Conservation (phyloP, 2,888 invertebrate species). For the Callinectes sapidus region DNA sequence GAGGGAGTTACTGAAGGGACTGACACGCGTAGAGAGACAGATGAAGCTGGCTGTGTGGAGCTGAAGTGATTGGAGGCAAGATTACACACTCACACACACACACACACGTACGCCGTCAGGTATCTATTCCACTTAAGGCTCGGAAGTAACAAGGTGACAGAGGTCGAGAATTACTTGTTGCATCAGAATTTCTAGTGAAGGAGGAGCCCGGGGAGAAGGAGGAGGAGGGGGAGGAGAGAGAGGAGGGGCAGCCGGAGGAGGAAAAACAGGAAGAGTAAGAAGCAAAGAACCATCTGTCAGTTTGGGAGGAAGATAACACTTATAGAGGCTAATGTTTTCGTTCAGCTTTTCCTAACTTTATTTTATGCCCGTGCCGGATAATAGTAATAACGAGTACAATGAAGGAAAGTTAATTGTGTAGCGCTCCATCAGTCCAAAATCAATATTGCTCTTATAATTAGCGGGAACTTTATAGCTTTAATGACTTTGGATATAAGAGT, state of each 20-base stretch:
- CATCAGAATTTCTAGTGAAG: neutral
- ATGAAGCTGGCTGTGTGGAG: neutral
- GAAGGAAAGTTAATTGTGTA: neutral
- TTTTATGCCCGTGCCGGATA: neutral
- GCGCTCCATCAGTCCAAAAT: too few species aligned
- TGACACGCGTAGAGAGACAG: neutral
- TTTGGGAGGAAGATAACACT: neutral
- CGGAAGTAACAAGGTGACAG: neutral
- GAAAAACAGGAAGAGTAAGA: constrained; percentile 18
- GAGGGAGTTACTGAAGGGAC: neutral
- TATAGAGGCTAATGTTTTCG: too few species aligned
- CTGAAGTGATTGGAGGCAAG: neutral
- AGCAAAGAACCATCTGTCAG: neutral
- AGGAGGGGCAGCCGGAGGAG: neutral
- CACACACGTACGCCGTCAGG: neutral
- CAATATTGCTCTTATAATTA: neutral
- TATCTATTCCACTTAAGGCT: neutral
- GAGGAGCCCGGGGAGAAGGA: too few species aligned
- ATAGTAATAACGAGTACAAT: neutral
- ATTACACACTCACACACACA: neutral
- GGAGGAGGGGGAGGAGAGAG: neutral
- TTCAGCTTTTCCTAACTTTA: too few species aligned
- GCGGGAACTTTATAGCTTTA: neutral
- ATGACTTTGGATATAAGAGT: neutral
- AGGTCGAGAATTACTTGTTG: neutral